Conservation (phyloP, 2,797 vertebrate species). For the Lophotriccus pileatus region DNA sequence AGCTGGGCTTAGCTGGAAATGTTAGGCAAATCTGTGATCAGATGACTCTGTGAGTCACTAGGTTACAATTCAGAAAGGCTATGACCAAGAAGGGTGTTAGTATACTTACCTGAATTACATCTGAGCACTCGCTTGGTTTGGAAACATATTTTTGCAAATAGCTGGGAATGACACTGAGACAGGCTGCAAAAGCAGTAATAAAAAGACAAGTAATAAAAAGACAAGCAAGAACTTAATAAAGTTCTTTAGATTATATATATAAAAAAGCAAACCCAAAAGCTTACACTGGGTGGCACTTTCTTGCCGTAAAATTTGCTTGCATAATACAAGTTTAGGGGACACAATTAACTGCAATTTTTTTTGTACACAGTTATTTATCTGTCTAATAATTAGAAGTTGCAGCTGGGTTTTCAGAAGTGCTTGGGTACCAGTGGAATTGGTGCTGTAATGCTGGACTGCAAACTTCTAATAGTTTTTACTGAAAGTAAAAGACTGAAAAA, state of each 20-base stretch:
- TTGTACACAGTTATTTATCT: background rate
- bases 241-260: background rate
- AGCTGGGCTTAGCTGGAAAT: background rate
- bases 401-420: background rate
- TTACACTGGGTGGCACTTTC: background rate
- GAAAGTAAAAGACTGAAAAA: background rate
- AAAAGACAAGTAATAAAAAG: background rate
- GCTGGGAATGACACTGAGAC: background rate
- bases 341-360: background rate
- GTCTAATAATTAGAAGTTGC: background rate
- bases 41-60: constrained; percentile 9
- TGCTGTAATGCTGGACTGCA: background rate
- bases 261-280: background rate
- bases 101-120: background rate
- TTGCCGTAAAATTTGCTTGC: background rate
- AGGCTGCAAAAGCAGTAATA: background rate
- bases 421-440: background rate
- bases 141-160: background rate
- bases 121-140: background rate
- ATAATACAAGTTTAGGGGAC: background rate
- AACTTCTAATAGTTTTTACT: background rate
- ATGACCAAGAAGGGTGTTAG: background rate
- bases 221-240: background rate
- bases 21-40: background rate
- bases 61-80: background rate